Conservation (phyloP, 2,113 vertebrate genomes). For the Phasianus colchicus region DNA sequence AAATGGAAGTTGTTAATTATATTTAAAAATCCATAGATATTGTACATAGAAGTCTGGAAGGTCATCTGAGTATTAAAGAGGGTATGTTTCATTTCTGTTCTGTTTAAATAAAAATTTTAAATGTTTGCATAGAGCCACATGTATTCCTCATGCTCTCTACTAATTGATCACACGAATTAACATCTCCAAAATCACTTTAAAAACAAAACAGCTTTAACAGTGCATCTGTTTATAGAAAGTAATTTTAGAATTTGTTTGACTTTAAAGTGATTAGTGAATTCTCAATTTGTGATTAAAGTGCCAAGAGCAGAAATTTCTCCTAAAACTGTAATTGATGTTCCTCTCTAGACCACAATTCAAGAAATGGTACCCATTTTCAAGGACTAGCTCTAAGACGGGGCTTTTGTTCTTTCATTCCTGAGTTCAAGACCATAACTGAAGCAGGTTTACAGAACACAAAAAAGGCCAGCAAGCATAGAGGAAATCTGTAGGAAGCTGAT, state of each 20-base stretch:
- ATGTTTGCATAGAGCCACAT: conserved; percentile 27
- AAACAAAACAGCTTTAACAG: conserved; percentile 55
- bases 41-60: conserved; percentile 68
- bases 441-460: neutral
- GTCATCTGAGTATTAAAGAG: conserved; percentile 63
- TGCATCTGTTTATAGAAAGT: conserved; percentile 55
- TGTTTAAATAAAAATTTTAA: conserved; percentile 51
- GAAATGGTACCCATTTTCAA: neutral
- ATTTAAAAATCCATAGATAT: conserved; percentile 73
- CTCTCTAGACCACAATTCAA: neutral
- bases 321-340: neutral
- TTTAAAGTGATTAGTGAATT: conserved; percentile 55
- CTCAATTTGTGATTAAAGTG: conserved; percentile 39
- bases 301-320: neutral
- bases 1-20: conserved; percentile 78
- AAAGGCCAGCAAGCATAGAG: neutral
- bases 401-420: neutral
- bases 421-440: neutral
- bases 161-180: conserved; percentile 57
- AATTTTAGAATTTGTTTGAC: conserved; percentile 62
- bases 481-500: neutral
- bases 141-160: conserved; percentile 32
- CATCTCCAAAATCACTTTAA: conserved; percentile 57
- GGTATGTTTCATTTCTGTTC: conserved; percentile 41
- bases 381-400: neutral